Evolutionary conservation across 1,140 invertebrate species (phyloP).

Genomic region (Drosophila murphyi): DNA sequence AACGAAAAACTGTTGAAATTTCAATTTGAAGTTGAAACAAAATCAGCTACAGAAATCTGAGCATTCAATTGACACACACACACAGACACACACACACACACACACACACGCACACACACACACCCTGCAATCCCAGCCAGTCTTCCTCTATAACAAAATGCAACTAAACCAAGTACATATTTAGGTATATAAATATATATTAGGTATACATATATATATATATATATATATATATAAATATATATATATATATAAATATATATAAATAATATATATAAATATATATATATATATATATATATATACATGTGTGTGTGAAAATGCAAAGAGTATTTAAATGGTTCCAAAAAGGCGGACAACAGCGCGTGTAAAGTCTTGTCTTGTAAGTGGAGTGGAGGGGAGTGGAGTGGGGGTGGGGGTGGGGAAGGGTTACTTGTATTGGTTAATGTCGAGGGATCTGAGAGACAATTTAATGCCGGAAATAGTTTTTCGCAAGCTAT

Average conservation of each 20-base stretch:
- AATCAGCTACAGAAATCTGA: constrained; percentile 44
- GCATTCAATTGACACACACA: constrained; percentile 31
- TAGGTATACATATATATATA: too few species aligned
- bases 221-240: not conserved
- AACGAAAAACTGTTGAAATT: constrained; percentile 47
- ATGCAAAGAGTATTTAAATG: constrained; percentile 45
- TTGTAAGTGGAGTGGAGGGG: not conserved
- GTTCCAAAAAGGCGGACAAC: constrained; percentile 16
- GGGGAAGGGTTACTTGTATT: not conserved
- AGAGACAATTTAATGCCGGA: constrained; percentile 66
- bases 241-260: not conserved
- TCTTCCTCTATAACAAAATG: too few species aligned
- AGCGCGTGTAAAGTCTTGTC: too few species aligned
- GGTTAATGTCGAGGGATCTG: constrained; percentile 11
- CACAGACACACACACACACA: constrained; percentile 1
- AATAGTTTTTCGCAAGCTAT: constrained; percentile 60
- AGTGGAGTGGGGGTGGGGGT: too few species aligned
- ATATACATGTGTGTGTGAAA: constrained; percentile 4
- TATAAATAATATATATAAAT: not conserved
- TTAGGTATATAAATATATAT: not conserved
- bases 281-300: constrained; percentile 6
- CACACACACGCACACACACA: not conserved
- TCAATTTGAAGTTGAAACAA: constrained; percentile 41
- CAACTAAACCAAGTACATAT: constrained; percentile 29
- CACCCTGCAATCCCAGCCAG: too few species aligned